Evolutionary conservation across 2,113 vertebrate species (phyloP), one percentile per base, ranked within the genome.

Genomic region (Seriola rivoliana): DNA sequence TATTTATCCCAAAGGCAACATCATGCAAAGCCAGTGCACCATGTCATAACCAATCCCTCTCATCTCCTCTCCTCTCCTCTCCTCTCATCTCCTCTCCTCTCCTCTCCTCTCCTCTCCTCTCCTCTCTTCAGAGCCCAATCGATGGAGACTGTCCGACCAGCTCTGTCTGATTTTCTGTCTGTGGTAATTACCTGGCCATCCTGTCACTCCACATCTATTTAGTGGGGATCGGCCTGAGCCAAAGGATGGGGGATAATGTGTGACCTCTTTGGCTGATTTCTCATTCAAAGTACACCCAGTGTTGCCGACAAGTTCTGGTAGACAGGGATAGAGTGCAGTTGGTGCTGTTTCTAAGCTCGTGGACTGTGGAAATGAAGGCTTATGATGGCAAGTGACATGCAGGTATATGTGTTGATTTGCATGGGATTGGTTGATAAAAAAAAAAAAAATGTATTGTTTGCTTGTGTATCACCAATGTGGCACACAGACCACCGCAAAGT

Each of bases 141-240:
- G 4, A 86, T 83, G 52, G 67, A 73, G 14, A 40, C 72, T 63
- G 60, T 62, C 44, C 64, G 11, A 54, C 60, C 44, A 36, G 66
- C 59, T 78, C 64, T 48, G 6, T 77, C 73, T 75, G 44, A 74
- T 75, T 85, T 78, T 77, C 68, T 71, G 58, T 73, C 71, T 38
- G 66, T 65, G 69, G 54, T 87, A 82, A 88, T 88, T 88, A 87
- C 79, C 75, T 80, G 68, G 46, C 40, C 34, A 32, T 54, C 54
- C 78, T 82, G 83, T 86, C 72, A 72, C 73, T 83, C 71, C 60
- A 73, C 70, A 81, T 88, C 71, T 85, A 70, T 82, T 80, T 87
- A 75, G 67, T 58, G 38, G 32, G 64, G 83, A 78, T 78, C 52
- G 17, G n/a, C 62, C 70, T 38, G 48, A 64, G 50, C 36, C 60